Percentiles rank a stretch among this genome's conserved stretches.
Evolutionary conservation across 1,140 invertebrate genomes (phyloP).

Genomic region (Triops longicaudatus): DNA sequence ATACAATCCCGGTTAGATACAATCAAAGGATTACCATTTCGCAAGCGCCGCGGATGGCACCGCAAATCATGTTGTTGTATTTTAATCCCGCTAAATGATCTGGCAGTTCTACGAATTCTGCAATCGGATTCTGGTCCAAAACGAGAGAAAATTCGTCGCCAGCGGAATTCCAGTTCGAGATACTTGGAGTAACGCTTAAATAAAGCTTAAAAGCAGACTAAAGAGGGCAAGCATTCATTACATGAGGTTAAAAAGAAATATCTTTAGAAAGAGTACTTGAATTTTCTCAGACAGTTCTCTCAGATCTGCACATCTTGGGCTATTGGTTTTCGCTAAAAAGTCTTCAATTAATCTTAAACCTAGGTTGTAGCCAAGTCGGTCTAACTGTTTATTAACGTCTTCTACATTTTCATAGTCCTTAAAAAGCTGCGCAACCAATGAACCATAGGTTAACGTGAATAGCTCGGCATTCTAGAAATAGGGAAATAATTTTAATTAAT

Average conservation of each 20-base stretch:
- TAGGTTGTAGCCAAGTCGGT: slow-evolving; percentile 95
- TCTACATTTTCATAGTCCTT: slow-evolving; percentile 97
- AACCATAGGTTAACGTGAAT: slow-evolving; percentile 94
- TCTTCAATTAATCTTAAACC: slow-evolving; percentile 95
- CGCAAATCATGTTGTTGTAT: slow-evolving; percentile 91
- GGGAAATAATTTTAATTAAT: slow-evolving; percentile 31
- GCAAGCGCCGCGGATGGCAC: slow-evolving; percentile 84
- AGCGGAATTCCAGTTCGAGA: slow-evolving; percentile 85
- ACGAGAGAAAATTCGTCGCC: slow-evolving; percentile 95
- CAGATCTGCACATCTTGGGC: slow-evolving; percentile 86
- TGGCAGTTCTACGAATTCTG: slow-evolving; percentile 97
- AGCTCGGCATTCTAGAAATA: slow-evolving; percentile 84
- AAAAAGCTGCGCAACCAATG: slow-evolving; percentile 89
- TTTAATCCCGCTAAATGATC: slow-evolving; percentile 74
- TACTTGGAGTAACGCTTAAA: slow-evolving; percentile 77
- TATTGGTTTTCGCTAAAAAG: slow-evolving; percentile 84
- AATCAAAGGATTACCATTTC: slow-evolving; percentile 79
- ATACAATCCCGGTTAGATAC: not conserved
- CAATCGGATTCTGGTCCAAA: slow-evolving; percentile 89
- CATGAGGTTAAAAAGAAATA: slow-evolving; percentile 28
- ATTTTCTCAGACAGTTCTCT: slow-evolving; percentile 96
- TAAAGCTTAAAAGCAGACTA: slow-evolving; percentile 77
- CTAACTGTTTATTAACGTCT: slow-evolving; percentile 89
- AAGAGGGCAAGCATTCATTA: slow-evolving; percentile 31
- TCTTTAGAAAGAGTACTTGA: slow-evolving; percentile 46